A percentile compares a stretch with the other conserved stretches of the same genome.
phyloP scores from a whole-genome alignment of 92 coral and sea anemone genomes.

The Virgularia gustaviana region DNA sequence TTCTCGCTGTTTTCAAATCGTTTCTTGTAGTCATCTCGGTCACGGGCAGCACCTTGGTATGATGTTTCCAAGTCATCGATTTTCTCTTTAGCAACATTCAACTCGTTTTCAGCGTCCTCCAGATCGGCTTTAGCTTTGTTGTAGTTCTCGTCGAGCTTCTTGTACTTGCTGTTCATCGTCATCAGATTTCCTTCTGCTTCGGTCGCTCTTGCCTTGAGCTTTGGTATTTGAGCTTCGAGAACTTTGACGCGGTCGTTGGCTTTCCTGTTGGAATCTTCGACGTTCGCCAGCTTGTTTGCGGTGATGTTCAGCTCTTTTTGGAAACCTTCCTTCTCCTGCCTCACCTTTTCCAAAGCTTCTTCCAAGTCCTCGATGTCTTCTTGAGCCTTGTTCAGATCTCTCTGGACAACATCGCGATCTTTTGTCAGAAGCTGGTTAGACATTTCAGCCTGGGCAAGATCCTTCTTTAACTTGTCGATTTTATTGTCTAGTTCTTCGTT shows the following conservation, averaged over 20 bases:
- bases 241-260: constrained; percentile 79
- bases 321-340: constrained; percentile 72
- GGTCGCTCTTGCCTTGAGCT: constrained; percentile 66
- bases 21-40: constrained; percentile 78
- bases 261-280: constrained; percentile 73
- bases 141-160: constrained; percentile 72
- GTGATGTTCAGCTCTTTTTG: constrained; percentile 73
- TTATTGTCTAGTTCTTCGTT: constrained; percentile 77
- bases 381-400: constrained; percentile 73
- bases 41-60: constrained; percentile 55
- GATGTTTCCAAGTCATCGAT: constrained; percentile 67
- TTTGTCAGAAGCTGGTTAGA: constrained; percentile 74
- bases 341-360: constrained; percentile 67
- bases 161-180: constrained; percentile 70
- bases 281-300: constrained; percentile 63
- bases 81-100: constrained; percentile 60
- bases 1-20: constrained; percentile 73
- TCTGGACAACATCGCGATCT: constrained; percentile 74
- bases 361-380: constrained; percentile 71
- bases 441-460: constrained; percentile 75
- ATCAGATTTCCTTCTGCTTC: constrained; percentile 79
- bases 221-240: constrained; percentile 70
- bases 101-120: constrained; percentile 58
- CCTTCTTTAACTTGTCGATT: constrained; percentile 82
- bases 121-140: constrained; percentile 65